phyloP scores from a whole-genome alignment of 2,113 vertebrate genomes.

The Cryptotis parvus region DNA sequence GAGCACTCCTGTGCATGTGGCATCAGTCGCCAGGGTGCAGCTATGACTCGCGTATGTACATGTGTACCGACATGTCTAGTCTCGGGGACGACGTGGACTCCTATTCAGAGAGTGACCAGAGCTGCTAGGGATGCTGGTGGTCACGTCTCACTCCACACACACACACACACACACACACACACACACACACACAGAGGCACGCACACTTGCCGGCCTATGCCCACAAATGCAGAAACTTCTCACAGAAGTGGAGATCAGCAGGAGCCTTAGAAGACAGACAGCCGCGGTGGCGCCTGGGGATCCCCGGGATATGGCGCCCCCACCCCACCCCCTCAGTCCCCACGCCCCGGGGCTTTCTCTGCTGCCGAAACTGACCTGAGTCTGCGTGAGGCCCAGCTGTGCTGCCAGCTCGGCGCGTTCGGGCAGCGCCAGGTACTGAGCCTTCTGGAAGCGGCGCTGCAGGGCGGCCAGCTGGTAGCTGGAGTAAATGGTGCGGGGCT shows the following conservation, averaged over 20 bases:
- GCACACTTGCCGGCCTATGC: neutral
- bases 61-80: neutral
- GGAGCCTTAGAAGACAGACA: neutral
- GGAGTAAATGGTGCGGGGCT: conserved; percentile 98
- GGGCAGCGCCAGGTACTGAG: conserved; percentile 97
- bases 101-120: neutral
- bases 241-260: neutral
- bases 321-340: neutral
- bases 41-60: neutral
- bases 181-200: neutral
- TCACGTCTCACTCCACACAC: neutral
- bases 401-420: conserved; percentile 98
- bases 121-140: neutral
- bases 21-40: neutral
- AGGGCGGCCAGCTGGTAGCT: conserved; percentile 98
- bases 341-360: neutral
- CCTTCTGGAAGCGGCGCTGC: conserved; percentile 98
- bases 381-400: conserved; percentile 98
- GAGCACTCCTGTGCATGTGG: neutral
- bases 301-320: neutral
- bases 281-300: neutral
- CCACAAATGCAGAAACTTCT: neutral
- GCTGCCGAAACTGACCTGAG: conserved; percentile 90
- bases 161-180: too few species aligned
- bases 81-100: neutral